Evolutionary conservation across 2,888 invertebrate genomes (phyloP), one percentile per base, ranked within the genome.

Genomic region (Drosophila anomalipes): DNA sequence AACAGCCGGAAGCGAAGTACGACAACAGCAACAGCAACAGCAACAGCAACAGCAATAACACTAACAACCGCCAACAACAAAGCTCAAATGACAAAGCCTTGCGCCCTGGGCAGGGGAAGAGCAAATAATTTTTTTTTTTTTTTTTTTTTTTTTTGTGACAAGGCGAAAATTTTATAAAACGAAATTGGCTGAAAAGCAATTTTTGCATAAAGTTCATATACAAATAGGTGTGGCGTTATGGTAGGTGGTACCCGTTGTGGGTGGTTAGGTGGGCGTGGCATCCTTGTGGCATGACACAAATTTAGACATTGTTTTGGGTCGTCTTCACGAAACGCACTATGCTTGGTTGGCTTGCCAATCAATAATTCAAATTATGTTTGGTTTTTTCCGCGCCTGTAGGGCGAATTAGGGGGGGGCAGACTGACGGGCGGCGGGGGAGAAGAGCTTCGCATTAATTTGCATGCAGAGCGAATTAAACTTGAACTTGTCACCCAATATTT

Each of bases 291-390:
- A 65, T 82, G 82, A 77, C 84, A 82, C 74, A 81, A 84, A 86
- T 84, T 81, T 82, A 77, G 82, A 80, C 75, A 72, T 81, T 84
- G 73, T 69, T 66, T 79, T 75, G 62, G 68, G 71, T 59, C 60
- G 79, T 71, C 60, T 74, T 62, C 63, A 47, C 32, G 68, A 67
- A 79, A 51, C 79, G 75, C 75, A 79, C 78, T 79, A 79, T 75
- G 79, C 79, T 64, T 70, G 72, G 72, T 56, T 79, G 73, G 62
- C 51, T 78, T 69, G 68, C 73, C 87, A 89, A 87, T 87, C 87
- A 87, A 87, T 87, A 89, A 87, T 87, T 87, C 87, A 87, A 89
- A 89, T 87, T 89, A 81, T 79, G 74, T 79, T 77, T 83, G 75
- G 70, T 75, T 74, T 81, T 73, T 73, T 49, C 57, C 53, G 53